Conservation (phyloP, 2,113 vertebrate species). For the Alouatta palliata region DNA sequence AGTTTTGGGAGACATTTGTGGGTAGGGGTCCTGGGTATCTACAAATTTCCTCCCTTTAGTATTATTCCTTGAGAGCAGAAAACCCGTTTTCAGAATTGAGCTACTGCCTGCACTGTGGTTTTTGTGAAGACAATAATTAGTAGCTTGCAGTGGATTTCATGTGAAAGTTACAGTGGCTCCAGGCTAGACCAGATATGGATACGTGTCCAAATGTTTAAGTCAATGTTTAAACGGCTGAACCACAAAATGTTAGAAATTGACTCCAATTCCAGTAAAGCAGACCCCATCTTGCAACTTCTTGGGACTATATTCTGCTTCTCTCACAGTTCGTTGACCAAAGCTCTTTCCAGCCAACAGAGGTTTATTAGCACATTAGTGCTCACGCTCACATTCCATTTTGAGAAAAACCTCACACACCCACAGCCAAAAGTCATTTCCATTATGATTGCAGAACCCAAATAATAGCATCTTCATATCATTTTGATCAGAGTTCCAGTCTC, state of each 20-base stretch:
- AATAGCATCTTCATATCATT: not conserved
- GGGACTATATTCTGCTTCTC: not conserved
- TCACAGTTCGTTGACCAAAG: conserved; percentile 3
- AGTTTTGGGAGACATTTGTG: not conserved
- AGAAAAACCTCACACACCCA: not conserved
- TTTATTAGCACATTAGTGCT: conserved; percentile 11
- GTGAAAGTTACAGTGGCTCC: conserved; percentile 70
- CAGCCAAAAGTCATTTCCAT: not conserved
- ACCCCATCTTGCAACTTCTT: conserved; percentile 29
- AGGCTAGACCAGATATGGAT: conserved; percentile 50
- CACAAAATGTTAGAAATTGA: conserved; percentile 29
- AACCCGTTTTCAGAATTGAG: conserved; percentile 44
- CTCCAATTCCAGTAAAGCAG: conserved; percentile 39
- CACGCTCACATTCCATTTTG: not conserved
- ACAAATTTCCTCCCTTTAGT: conserved; percentile 39
- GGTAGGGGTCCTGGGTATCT: not conserved
- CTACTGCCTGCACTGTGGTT: conserved; percentile 67
- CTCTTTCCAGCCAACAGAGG: not conserved
- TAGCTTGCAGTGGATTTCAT: conserved; percentile 58
- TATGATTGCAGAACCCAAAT: not conserved
- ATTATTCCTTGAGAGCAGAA: conserved; percentile 74
- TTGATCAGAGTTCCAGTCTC: not conserved
- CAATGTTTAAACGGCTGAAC: conserved; percentile 43
- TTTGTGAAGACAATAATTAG: conserved; percentile 63
- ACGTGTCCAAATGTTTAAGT: conserved; percentile 53